phyloP scores from a whole-genome alignment of 2,113 vertebrate genomes.

The Vireo altiloquus region DNA sequence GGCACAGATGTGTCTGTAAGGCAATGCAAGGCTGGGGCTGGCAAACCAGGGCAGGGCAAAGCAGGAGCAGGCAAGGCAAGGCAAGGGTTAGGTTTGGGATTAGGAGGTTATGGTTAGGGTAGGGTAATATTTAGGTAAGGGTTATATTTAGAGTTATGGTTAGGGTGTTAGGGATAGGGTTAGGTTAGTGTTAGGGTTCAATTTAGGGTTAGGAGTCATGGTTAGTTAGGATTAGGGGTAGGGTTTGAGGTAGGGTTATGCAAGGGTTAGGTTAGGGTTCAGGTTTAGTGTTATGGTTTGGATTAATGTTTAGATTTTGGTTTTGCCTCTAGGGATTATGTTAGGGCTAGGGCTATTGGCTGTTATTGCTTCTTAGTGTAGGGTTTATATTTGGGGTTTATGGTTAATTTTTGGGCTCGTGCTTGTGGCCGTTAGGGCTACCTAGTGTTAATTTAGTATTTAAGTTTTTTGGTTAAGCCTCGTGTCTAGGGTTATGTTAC shows the following conservation, averaged over 20 bases:
- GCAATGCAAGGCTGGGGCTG: not conserved
- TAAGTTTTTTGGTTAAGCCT: not conserved
- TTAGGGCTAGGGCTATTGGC: not conserved
- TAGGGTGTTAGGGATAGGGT: not conserved
- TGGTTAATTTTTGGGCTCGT: not conserved
- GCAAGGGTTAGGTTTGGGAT: not conserved
- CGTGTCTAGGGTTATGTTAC: not conserved
- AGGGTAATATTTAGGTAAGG: too few species aligned
- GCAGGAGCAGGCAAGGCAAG: not conserved
- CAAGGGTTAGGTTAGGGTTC: not conserved
- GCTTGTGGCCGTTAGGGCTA: not conserved
- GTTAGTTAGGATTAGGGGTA: not conserved
- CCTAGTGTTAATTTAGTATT: not conserved
- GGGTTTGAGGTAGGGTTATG: not conserved
- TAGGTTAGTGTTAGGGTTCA: not conserved
- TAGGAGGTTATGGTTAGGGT: not conserved
- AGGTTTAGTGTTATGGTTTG: not conserved
- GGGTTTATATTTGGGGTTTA: not conserved
- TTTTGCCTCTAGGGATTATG: not conserved
- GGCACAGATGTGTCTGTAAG: not conserved
- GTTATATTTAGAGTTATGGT: not conserved
- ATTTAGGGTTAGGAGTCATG: accelerated
- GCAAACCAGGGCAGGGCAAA: not conserved
- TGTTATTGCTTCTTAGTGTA: not conserved
- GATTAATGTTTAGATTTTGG: not conserved